Percentiles rank a stretch among this genome's conserved stretches.
These are phyloP conservation scores for Hypena proboscidalis DNA, from an alignment of 2,888 invertebrate genomes.

Conservation along the genomic window DNA sequence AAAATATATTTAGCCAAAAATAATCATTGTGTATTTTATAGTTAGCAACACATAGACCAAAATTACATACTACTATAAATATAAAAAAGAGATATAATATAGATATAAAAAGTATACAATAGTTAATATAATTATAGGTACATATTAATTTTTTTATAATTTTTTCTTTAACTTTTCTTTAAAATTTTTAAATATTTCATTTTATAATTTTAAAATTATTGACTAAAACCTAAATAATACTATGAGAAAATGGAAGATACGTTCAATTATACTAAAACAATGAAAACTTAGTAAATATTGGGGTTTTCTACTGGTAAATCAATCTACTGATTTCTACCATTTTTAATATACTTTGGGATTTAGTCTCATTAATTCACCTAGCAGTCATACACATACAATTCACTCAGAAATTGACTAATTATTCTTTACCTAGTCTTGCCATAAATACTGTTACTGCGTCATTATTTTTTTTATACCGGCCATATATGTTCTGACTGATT, in stretches of 20 bases:
- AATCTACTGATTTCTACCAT: conserved; percentile 2
- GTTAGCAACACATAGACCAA: too few relatives aligned
- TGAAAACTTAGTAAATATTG: not conserved
- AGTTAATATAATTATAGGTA: too few relatives aligned
- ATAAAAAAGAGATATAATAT: too few relatives aligned
- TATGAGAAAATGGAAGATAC: conserved; percentile 23
- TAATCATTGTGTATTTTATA: too few relatives aligned
- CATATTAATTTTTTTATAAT: not conserved
- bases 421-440: too few relatives aligned
- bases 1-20: too few relatives aligned
- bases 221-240: not conserved
- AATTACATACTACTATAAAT: too few relatives aligned
- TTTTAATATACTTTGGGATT: conserved; percentile 2
- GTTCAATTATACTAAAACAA: conserved; percentile 4
- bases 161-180: not conserved
- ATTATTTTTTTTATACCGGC: too few relatives aligned
- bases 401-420: conserved; percentile 19
- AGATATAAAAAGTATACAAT: too few relatives aligned
- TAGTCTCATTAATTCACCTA: conserved; percentile 1
- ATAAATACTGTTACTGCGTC: too few relatives aligned
- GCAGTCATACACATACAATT: conserved; percentile 13
- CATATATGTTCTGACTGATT: too few relatives aligned
- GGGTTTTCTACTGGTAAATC: conserved; percentile 6
- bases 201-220: not conserved
- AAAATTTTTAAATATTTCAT: conserved; percentile 1